Conservation (phyloP, 2,888 invertebrate species). For the Anaspis maculata region DNA sequence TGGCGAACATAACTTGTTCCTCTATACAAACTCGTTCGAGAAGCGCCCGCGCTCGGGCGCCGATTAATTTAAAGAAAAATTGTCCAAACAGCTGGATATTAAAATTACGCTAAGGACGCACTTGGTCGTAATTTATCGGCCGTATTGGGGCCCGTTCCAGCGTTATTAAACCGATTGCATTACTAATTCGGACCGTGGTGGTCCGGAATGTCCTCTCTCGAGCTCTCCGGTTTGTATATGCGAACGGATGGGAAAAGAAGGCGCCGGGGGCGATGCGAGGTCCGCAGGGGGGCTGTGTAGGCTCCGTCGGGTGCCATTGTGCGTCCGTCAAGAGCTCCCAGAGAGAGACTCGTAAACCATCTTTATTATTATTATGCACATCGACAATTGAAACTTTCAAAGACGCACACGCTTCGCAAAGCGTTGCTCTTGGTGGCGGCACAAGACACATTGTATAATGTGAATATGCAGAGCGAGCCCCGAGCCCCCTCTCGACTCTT, state of each 20-base stretch:
- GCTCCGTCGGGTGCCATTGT: slow-evolving; percentile 40
- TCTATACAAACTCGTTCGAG: too few species aligned
- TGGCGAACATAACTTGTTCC: too few species aligned
- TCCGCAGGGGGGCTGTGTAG: slow-evolving; percentile 34
- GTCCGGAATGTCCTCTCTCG: slow-evolving; percentile 15
- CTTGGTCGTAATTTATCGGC: slow-evolving; percentile 18
- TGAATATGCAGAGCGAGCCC: too few species aligned
- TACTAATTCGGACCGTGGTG: slow-evolving; percentile 20
- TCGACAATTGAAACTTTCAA: slow-evolving; percentile 34
- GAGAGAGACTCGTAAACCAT: slow-evolving; percentile 40
- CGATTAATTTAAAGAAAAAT: slow-evolving; percentile 1
- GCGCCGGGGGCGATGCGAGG: slow-evolving; percentile 15
- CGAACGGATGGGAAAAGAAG: slow-evolving; percentile 1
- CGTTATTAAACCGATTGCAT: slow-evolving; percentile 21
- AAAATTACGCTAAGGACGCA: slow-evolving; percentile 19
- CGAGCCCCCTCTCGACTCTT: too few species aligned
- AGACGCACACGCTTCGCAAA: too few species aligned
- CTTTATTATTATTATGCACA: slow-evolving; percentile 38
- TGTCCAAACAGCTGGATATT: slow-evolving; percentile 20
- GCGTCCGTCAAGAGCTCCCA: slow-evolving; percentile 39
- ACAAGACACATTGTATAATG: too few species aligned
- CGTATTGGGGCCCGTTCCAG: slow-evolving; percentile 19
- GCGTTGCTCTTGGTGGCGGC: too few species aligned
- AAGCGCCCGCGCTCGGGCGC: too few species aligned
- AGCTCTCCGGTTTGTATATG: slow-evolving; percentile 3